phyloP scores from a whole-genome alignment of 2,797 vertebrate genomes.

The Tangara arthus region DNA sequence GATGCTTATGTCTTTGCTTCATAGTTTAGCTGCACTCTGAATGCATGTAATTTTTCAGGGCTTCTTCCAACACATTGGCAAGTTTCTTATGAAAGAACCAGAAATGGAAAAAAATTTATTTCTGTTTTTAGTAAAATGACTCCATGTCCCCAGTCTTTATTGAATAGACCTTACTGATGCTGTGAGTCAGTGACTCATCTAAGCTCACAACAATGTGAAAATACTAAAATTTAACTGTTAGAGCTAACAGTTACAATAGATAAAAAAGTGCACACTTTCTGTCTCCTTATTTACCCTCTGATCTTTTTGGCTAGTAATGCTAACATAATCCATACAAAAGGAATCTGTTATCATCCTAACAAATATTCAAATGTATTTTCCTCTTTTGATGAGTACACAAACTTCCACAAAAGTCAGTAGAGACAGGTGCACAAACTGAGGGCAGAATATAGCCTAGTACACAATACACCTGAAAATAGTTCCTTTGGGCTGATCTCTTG shows the following conservation, averaged over 20 bases:
- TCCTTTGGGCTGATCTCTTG: conserved; percentile 55
- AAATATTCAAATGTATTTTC: not conserved
- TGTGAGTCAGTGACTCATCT: not conserved
- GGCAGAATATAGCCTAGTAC: not conserved
- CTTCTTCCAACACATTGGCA: not conserved
- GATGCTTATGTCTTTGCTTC: not conserved
- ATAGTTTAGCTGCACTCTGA: not conserved
- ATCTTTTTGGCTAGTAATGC: not conserved
- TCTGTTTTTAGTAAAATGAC: not conserved
- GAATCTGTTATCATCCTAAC: not conserved
- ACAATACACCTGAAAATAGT: conserved; percentile 28
- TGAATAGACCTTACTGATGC: not conserved
- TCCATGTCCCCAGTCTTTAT: not conserved
- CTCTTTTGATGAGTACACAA: not conserved
- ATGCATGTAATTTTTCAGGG: not conserved
- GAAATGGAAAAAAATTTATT: not conserved
- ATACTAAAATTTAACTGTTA: not conserved
- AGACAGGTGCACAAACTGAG: not conserved
- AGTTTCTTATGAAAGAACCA: not conserved
- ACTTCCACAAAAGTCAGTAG: conserved; percentile 26
- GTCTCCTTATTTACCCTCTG: not conserved
- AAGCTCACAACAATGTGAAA: not conserved
- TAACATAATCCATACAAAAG: not conserved
- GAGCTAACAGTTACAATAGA: not conserved
- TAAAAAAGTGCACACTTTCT: not conserved